phyloP scores from a whole-genome alignment of 37 sponge, comb jelly and placozoan genomes.

The Hormiphora californensis region DNA sequence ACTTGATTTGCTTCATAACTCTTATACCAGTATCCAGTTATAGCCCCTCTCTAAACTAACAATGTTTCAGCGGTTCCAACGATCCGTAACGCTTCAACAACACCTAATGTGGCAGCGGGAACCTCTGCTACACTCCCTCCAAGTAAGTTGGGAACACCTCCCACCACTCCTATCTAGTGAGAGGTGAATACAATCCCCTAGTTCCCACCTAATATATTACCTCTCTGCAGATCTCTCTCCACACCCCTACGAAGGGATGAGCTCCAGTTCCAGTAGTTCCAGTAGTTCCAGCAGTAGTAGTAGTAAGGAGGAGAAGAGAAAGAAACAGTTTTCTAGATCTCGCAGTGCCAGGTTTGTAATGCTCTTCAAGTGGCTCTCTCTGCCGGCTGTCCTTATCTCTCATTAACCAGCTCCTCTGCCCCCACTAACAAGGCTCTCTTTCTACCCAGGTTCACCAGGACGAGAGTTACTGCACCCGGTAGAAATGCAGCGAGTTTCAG shows the following conservation, averaged over 20 bases:
- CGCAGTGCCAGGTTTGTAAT: no score
- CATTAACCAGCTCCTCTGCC: background rate
- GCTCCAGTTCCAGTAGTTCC: no score
- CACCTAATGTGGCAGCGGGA: background rate
- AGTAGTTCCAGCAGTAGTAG: no score
- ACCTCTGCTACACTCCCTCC: background rate
- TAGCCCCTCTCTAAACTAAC: background rate
- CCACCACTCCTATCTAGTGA: background rate
- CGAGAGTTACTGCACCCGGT: background rate
- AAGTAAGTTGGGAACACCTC: background rate
- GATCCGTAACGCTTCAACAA: background rate
- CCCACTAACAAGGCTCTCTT: background rate
- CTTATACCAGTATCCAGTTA: background rate
- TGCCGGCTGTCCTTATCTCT: no score
- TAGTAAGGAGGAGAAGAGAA: no score
- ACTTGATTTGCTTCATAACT: no score
- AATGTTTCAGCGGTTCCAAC: background rate
- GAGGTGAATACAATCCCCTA: no score
- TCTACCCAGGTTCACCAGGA: background rate
- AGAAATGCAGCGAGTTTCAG: slow-evolving; percentile 50
- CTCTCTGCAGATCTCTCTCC: no score
- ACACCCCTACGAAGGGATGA: no score
- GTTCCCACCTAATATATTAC: no score
- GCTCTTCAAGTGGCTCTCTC: no score
- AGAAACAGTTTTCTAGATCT: no score